These are phyloP conservation scores for Uloborus diversus DNA, from an alignment of 1,140 invertebrate genomes.

Conservation along the genomic window DNA sequence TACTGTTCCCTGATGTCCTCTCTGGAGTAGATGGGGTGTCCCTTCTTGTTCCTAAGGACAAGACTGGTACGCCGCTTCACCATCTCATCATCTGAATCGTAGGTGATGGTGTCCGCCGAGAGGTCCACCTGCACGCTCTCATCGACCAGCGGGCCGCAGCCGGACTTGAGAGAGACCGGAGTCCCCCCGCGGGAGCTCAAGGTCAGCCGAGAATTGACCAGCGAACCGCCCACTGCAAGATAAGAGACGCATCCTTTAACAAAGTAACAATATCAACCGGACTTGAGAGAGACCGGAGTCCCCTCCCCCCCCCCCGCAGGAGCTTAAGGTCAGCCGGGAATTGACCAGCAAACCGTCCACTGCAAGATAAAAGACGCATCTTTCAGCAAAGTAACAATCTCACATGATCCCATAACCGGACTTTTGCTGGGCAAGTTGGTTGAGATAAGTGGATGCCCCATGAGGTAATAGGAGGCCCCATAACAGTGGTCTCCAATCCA, in stretches of 20 bases:
- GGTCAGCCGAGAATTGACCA: slow-evolving; percentile 52
- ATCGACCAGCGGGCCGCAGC: slow-evolving; percentile 28
- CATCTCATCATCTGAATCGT: slow-evolving; percentile 63
- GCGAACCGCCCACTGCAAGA: slow-evolving; percentile 29
- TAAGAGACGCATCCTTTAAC: too few relatives aligned
- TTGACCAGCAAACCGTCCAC: slow-evolving; percentile 47
- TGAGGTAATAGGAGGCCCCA: too few relatives aligned
- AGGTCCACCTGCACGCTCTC: slow-evolving; percentile 59
- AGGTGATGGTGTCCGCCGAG: slow-evolving; percentile 59
- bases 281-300: slow-evolving; percentile 38
- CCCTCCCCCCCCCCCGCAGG: slow-evolving; percentile 36
- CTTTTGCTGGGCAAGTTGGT: too few relatives aligned
- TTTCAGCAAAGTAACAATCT: too few relatives aligned
- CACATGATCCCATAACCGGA: too few relatives aligned
- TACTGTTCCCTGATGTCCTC: slow-evolving; percentile 90
- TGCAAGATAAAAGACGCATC: not conserved
- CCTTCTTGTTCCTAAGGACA: slow-evolving; percentile 62
- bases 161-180: slow-evolving; percentile 36
- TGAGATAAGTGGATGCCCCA: too few relatives aligned
- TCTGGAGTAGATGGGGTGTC: slow-evolving; percentile 81
- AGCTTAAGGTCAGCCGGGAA: slow-evolving; percentile 53
- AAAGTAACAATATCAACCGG: too few relatives aligned
- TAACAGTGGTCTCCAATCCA: too few relatives aligned
- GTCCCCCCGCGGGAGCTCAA: slow-evolving; percentile 45
- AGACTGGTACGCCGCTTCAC: slow-evolving; percentile 47